Conservation (phyloP, 2,797 vertebrate genomes). For the Ceryle rudis region DNA sequence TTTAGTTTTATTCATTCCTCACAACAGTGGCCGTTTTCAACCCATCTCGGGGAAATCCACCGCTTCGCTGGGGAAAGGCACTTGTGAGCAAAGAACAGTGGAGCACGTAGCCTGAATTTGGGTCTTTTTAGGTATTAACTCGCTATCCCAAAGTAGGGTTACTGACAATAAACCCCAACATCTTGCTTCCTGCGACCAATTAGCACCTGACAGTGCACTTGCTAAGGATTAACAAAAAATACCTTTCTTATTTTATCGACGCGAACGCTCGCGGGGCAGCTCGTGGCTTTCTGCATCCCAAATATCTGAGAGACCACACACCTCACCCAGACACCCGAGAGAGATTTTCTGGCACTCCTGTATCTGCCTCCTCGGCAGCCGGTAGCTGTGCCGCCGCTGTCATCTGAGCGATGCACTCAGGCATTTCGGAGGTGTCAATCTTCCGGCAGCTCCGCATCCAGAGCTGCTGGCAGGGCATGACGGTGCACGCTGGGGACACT, state of each 20-base stretch:
- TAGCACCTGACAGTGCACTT: background rate
- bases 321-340: rapidly evolving
- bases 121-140: background rate
- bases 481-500: background rate
- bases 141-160: background rate
- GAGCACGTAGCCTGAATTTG: background rate
- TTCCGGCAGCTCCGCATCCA: background rate
- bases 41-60: conserved; percentile 5
- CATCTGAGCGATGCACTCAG: background rate
- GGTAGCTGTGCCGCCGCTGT: background rate
- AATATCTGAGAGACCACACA: conserved; percentile 21
- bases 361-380: background rate
- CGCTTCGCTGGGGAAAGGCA: background rate
- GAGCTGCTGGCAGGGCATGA: background rate
- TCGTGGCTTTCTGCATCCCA: background rate
- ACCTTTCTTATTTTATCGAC: background rate
- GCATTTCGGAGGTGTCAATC: background rate
- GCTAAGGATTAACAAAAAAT: conserved; percentile 21
- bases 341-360: rapidly evolving
- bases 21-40: background rate
- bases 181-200: background rate
- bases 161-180: background rate
- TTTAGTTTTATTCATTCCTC: background rate
- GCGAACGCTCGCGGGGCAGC: background rate
- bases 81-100: background rate